Conservation (phyloP, 2,888 invertebrate species). For the Eilema depressum region DNA sequence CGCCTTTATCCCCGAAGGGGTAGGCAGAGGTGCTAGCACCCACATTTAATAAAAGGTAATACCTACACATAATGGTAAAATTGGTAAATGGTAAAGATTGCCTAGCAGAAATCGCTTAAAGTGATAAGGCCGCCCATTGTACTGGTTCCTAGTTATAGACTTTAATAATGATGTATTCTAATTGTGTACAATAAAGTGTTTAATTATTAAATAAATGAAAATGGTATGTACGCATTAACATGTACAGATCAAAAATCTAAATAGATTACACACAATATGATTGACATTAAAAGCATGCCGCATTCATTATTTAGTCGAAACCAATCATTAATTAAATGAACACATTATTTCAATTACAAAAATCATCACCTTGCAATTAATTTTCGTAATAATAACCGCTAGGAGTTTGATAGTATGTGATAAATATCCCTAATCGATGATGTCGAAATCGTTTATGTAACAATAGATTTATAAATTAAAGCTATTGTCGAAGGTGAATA, state of each 20-base stretch:
- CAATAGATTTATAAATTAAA: slow-evolving; percentile 12
- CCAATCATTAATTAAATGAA: background rate
- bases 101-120: too few relatives aligned
- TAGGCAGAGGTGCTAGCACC: too few relatives aligned
- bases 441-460: slow-evolving; percentile 21
- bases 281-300: background rate
- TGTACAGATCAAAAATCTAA: background rate
- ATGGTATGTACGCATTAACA: too few relatives aligned
- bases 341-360: background rate
- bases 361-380: background rate
- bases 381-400: background rate
- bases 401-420: background rate
- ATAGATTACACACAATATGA: background rate
- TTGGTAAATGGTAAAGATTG: too few relatives aligned
- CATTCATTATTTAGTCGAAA: background rate
- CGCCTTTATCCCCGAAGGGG: too few relatives aligned
- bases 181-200: too few relatives aligned
- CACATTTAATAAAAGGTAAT: too few relatives aligned
- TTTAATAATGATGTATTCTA: too few relatives aligned
- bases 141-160: too few relatives aligned
- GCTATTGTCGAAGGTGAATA: slow-evolving; percentile 10
- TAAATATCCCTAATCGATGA: slow-evolving; percentile 4
- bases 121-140: too few relatives aligned
- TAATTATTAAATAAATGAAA: too few relatives aligned
- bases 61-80: too few relatives aligned